Evolutionary conservation across 1,140 invertebrate species (phyloP).

Genomic region (Conus ventricosus): DNA sequence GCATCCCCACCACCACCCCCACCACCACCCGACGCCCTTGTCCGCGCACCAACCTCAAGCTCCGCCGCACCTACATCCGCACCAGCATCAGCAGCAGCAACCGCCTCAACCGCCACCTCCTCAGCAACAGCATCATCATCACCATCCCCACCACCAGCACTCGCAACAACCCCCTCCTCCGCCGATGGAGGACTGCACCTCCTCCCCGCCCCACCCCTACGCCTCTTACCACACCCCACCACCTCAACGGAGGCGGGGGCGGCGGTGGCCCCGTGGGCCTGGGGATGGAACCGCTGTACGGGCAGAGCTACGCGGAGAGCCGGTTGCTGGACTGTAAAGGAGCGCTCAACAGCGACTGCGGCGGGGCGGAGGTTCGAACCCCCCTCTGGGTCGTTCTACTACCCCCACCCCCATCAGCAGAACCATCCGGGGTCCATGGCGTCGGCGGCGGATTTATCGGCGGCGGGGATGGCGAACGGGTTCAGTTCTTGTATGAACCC

Average conservation of each 20-base stretch:
- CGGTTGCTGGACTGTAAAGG: conserved; percentile 42
- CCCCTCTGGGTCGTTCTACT: conserved; percentile 39
- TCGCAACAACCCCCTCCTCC: conserved; percentile 26
- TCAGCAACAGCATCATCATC: not conserved
- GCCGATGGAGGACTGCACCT: conserved; percentile 27
- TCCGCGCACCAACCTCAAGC: conserved; percentile 15
- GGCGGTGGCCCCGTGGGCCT: conserved; percentile 29
- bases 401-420: not conserved
- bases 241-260: conserved; percentile 34
- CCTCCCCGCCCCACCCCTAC: conserved; percentile 41
- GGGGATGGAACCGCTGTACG: conserved; percentile 16
- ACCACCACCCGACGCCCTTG: conserved; percentile 12
- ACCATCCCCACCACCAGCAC: not conserved
- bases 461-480: conserved; percentile 33
- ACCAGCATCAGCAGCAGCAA: conserved; percentile 25
- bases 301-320: conserved; percentile 27
- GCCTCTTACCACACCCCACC: conserved; percentile 34
- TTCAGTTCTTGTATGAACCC: conserved; percentile 45
- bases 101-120: not conserved
- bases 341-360: conserved; percentile 23
- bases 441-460: conserved; percentile 37
- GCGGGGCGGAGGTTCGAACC: conserved; percentile 19
- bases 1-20: not conserved
- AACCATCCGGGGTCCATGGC: conserved; percentile 37
- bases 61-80: conserved; percentile 26